Base-by-base conservation (phyloP, 2,888 invertebrate genomes). In the Orgyia antiqua region DNA sequence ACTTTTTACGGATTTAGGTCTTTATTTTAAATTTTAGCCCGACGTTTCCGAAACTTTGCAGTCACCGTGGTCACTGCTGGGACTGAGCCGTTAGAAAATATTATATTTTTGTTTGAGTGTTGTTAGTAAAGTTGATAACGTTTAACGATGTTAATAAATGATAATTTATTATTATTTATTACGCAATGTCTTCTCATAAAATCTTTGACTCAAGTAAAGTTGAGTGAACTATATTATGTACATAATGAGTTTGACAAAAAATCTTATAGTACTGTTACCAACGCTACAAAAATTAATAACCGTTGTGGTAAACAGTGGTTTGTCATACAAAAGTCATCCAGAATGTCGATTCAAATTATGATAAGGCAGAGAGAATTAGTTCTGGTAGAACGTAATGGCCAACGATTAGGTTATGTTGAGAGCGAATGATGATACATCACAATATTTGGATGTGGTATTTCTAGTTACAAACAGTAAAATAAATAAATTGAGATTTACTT, bases 341-440 rank as follows among this genome's bases (percentile, higher is more conserved):
- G 65, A 74, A 77, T 67, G 79, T 76, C 80, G 86, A 86, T 86
- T 75, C 75, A 70, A 79, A 83, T 83, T 84, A 86, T 77, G 86
- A 86, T 86, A 86, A 84, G 77, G 61, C 66, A 57, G 48, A 51
- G 62, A 52, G 69, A 78, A 86, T 86, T 86, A 84, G 86, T 86
- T 86, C 82, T 79, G 84, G 82, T 75, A 86, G 71, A 64, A 59
- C 65, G 63, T 84, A 84, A 84, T 83, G 76, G 71, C 61, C 49
- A 43, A 61, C 74, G 71, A 77, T 79, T 79, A 75, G 70, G 65
- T 60, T 68, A 51, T 63, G 64, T 64, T 50, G 55, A 43, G 24
- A 43, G 38, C 47, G 64, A 34, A 24, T 10, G 43, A 58, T n/a
- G 5, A 33, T 31, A 15, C 24, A 31, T 33, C 39, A 11, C 27